Evolutionary conservation across 2,113 vertebrate species (phyloP).

Genomic region (Myrmecophaga tridactyla): DNA sequence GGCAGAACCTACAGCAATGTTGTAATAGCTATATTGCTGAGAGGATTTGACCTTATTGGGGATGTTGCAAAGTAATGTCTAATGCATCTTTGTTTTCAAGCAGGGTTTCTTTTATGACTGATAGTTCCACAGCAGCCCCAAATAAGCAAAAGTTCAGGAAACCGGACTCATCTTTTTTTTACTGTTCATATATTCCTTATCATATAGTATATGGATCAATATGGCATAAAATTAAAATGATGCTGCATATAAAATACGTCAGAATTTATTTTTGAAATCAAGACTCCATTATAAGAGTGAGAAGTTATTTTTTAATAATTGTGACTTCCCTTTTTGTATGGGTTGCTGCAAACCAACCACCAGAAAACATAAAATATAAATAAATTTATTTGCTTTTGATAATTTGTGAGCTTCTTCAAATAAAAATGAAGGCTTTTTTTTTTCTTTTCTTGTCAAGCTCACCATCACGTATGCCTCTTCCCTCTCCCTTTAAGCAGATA

Average conservation of each 20-base stretch:
- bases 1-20: not conserved
- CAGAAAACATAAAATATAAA: constrained; percentile 15
- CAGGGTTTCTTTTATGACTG: accelerated
- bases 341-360: not conserved
- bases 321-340: not conserved
- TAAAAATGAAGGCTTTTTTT: not conserved
- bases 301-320: not conserved
- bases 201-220: not conserved
- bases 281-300: not conserved
- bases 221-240: not conserved
- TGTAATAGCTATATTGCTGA: accelerated
- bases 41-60: no score
- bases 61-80: accelerated
- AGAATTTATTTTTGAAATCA: constrained; percentile 42
- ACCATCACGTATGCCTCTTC: constrained; percentile 50
- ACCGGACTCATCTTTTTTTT: not conserved
- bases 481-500: constrained; percentile 66
- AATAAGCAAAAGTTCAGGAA: not conserved
- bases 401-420: constrained; percentile 57
- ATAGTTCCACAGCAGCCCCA: accelerated
- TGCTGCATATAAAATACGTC: not conserved
- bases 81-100: not conserved
- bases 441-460: constrained; percentile 46
- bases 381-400: constrained; percentile 57
- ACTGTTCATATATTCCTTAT: not conserved